Percentiles rank a stretch among this genome's conserved stretches.
Conservation (phyloP, 2,888 invertebrate species). For the Chloromyia formosa region DNA sequence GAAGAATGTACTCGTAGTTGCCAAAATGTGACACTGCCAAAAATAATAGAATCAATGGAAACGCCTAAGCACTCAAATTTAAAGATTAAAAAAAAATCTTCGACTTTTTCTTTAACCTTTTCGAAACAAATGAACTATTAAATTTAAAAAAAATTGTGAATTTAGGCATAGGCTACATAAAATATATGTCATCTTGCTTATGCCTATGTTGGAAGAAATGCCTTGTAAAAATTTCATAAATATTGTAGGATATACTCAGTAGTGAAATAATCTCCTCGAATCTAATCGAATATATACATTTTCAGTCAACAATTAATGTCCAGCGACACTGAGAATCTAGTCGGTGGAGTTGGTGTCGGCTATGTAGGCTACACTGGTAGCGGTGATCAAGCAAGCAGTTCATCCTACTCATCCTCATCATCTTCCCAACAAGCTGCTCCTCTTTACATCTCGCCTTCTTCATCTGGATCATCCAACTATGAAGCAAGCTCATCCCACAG, state of each 20-base stretch:
- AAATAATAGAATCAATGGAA: neutral
- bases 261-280: no score
- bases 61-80: no score
- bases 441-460: conserved; percentile 26
- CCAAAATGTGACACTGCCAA: neutral
- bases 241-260: no score
- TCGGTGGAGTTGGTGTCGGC: conserved; percentile 47
- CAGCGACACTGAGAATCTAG: conserved; percentile 31
- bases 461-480: conserved; percentile 20
- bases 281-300: neutral
- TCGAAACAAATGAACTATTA: no score
- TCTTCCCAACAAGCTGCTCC: conserved; percentile 35
- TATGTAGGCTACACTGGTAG: conserved; percentile 47
- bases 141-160: no score
- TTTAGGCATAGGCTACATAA: no score
- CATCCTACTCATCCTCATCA: conserved; percentile 28
- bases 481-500: neutral
- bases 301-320: conserved; percentile 22
- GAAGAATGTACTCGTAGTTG: neutral
- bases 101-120: no score
- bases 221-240: neutral
- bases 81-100: no score
- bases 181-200: neutral
- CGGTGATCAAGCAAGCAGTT: conserved; percentile 36
- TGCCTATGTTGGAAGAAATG: neutral